phyloP scores from a whole-genome alignment of 2,888 invertebrate genomes.

The Dilophus febrilis region DNA sequence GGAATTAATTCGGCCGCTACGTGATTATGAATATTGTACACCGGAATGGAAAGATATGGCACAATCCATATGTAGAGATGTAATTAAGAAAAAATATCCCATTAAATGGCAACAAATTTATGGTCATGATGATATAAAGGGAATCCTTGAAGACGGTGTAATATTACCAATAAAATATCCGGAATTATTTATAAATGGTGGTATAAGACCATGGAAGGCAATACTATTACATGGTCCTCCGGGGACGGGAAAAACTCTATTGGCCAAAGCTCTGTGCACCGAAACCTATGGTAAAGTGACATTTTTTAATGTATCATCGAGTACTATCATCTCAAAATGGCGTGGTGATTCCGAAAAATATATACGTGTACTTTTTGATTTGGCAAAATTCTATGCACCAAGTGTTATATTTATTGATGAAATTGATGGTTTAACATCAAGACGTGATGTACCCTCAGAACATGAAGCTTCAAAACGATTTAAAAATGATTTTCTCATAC shows the following conservation, averaged over 20 bases:
- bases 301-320: slow-evolving; percentile 82
- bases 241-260: slow-evolving; percentile 66
- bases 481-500: slow-evolving; percentile 73
- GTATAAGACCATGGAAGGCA: slow-evolving; percentile 70
- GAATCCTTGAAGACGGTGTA: slow-evolving; percentile 68
- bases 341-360: slow-evolving; percentile 90
- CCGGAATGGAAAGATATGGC: slow-evolving; percentile 48
- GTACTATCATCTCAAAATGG: slow-evolving; percentile 88
- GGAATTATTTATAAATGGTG: slow-evolving; percentile 46
- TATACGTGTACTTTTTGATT: slow-evolving; percentile 64
- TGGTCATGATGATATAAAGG: slow-evolving; percentile 57
- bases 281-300: slow-evolving; percentile 51
- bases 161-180: slow-evolving; percentile 65
- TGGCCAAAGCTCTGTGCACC: slow-evolving; percentile 76
- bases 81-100: slow-evolving; percentile 44
- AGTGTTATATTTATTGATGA: slow-evolving; percentile 89
- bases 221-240: slow-evolving; percentile 44
- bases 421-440: slow-evolving; percentile 67
- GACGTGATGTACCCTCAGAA: slow-evolving; percentile 43
- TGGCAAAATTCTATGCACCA: slow-evolving; percentile 71
- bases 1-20: slow-evolving; percentile 8
- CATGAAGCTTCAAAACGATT: slow-evolving; percentile 78
- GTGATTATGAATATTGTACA: slow-evolving; percentile 23
- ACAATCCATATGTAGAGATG: slow-evolving; percentile 45
- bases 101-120: slow-evolving; percentile 69